Conservation (phyloP, 92 coral and sea anemone species). For the Galaxea fascicularis region DNA sequence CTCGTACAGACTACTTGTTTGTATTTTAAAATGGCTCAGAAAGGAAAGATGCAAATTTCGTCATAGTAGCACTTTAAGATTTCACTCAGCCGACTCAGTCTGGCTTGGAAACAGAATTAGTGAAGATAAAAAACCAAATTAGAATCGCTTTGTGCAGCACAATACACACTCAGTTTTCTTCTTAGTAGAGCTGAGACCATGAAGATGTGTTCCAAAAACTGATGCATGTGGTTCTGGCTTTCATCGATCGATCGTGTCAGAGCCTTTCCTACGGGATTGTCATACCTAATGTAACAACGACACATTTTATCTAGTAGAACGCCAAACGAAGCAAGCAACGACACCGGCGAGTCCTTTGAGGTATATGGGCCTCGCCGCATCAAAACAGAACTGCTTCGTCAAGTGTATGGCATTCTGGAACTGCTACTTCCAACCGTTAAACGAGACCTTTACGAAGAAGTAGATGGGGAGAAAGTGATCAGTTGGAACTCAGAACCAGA, state of each 20-base stretch:
- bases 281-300: not conserved
- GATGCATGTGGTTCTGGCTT: no score
- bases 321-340: not conserved
- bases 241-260: not conserved
- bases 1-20: no score
- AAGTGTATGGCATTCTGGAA: conserved; percentile 37
- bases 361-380: conserved; percentile 33
- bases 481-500: not conserved
- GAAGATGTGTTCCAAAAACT: not conserved
- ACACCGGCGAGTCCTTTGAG: conserved; percentile 14
- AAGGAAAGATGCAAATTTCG: no score
- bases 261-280: not conserved
- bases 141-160: no score
- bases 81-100: no score
- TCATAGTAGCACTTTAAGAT: no score
- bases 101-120: no score
- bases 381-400: conserved; percentile 44
- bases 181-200: no score
- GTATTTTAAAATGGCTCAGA: no score
- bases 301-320: not conserved
- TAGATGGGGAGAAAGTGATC: conserved; percentile 38
- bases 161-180: no score
- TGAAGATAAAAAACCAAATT: no score
- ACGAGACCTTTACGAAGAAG: conserved; percentile 52
- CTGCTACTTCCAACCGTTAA: conserved; percentile 50